These are phyloP conservation scores for Ormia ochracea DNA, from an alignment of 2,888 invertebrate genomes.

Conservation along the genomic window DNA sequence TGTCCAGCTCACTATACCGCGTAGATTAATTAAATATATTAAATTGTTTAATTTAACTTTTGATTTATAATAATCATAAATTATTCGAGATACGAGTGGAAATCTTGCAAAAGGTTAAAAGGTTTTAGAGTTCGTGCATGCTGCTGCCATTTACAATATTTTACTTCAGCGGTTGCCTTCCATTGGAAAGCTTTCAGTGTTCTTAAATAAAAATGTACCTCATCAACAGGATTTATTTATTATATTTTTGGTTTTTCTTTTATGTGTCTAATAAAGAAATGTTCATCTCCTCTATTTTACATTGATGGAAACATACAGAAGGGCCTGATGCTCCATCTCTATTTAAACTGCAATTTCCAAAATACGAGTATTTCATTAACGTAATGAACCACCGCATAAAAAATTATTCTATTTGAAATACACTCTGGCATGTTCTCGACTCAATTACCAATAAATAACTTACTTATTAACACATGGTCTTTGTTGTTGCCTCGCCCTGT, in stretches of 20 bases:
- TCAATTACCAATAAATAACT: conserved; percentile 46
- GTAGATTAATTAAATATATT: not conserved
- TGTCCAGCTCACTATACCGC: not conserved
- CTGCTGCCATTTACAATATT: not conserved
- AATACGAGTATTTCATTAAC: conserved; percentile 9
- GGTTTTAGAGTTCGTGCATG: not conserved
- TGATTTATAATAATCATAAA: not conserved
- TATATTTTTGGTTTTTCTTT: too few relatives aligned
- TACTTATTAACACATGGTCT: conserved; percentile 39
- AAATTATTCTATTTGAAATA: not conserved
- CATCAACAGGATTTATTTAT: too few relatives aligned
- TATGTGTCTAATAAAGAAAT: too few relatives aligned
- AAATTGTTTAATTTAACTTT: not conserved
- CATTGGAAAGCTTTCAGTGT: too few relatives aligned
- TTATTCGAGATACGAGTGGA: not conserved
- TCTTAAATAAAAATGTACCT: too few relatives aligned
- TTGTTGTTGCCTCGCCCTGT: not conserved
- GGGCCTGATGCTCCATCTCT: not conserved
- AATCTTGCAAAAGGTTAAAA: not conserved
- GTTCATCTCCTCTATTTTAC: too few relatives aligned
- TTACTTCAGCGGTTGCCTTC: not conserved
- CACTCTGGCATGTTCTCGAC: not conserved
- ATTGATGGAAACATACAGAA: not conserved
- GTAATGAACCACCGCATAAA: conserved; percentile 34
- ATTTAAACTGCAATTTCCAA: not conserved